Evolutionary conservation across 2,113 vertebrate genomes (phyloP), one percentile per base, ranked within the genome.

Genomic region (Smithornis capensis): DNA sequence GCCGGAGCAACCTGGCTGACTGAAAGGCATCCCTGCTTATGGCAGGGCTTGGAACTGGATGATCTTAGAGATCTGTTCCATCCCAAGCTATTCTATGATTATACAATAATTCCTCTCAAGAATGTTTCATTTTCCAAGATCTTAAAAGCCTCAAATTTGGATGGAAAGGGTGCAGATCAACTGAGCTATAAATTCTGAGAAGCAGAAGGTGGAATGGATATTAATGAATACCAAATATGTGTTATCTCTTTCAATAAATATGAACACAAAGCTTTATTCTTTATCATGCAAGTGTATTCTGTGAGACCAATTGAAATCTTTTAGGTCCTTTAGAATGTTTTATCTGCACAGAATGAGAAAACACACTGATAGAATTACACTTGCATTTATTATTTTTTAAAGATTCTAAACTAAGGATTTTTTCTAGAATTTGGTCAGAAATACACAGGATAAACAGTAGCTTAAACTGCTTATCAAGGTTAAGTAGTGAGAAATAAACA

Each of bases 381-480:
- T 5, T 85, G 57, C n/a, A 57, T 62, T 78, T 11, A n/a, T 24
- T 90, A 47, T 40, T 91, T 75, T 71, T 78, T 23, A 68, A 49
- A 68, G 11, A 74, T 79, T 82, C 31, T 74, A 47, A 9, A 67
- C 27, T 42, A 22, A 62, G 1, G 3, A 60, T 84, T 89, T 78
- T 79, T 92, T 87, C 53, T 71, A 79, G 77, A n/a, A 86, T 68
- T 56, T 89, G 77, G 25, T 6, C 44, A 82, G 63, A 95, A 94
- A 88, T 22, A 27, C 49, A 62, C 9, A 42, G n/a, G 62, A 82
- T 44, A 94, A 94, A 78, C 33, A 55, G 64, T 40, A 81, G 56
- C n/a, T 96, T 84, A 80, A 94, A 49, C 28, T 80, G 57, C 7
- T 3, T 49, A 76, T 38, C 27, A 83, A 44, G 10, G 50, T 83